phyloP scores from a whole-genome alignment of 2,797 vertebrate genomes.

The Dermochelys coriacea region DNA sequence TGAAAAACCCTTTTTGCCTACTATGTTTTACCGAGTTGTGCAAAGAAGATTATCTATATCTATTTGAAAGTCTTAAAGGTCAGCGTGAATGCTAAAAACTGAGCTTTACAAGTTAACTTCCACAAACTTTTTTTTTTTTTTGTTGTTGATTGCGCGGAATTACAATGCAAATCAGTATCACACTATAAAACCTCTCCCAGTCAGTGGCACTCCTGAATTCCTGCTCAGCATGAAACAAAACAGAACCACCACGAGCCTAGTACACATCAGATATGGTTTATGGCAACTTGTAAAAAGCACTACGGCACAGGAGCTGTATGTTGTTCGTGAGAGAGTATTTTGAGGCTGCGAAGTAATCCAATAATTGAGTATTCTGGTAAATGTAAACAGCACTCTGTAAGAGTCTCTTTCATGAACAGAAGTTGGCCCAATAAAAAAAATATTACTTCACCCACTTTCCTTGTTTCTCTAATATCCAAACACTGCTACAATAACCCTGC shows the following conservation, averaged over 20 bases:
- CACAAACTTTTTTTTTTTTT: not conserved
- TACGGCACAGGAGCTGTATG: not conserved
- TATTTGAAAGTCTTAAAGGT: not conserved
- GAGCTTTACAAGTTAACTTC: not conserved
- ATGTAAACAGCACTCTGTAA: not conserved
- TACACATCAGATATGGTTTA: not conserved
- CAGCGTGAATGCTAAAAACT: not conserved
- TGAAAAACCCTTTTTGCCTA: too few relatives aligned
- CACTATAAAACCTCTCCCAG: not conserved
- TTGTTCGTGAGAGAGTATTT: not conserved
- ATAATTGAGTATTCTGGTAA: not conserved
- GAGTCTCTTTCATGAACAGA: not conserved
- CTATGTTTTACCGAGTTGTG: not conserved
- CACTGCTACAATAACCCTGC: not conserved
- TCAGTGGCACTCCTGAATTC: not conserved
- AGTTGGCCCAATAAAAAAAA: not conserved
- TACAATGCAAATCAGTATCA: not conserved
- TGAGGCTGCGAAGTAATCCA: not conserved
- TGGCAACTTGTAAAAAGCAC: not conserved
- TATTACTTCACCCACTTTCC: not conserved
- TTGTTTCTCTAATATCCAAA: not conserved
- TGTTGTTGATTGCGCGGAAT: not conserved
- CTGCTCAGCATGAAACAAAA: not conserved
- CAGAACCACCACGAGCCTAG: not conserved
- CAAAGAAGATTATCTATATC: not conserved